Evolutionary conservation across 53 echinoderm and acorn worm genomes (phyloP), one percentile per base, ranked within the genome.

Genomic region (Actinopyga echinites): DNA sequence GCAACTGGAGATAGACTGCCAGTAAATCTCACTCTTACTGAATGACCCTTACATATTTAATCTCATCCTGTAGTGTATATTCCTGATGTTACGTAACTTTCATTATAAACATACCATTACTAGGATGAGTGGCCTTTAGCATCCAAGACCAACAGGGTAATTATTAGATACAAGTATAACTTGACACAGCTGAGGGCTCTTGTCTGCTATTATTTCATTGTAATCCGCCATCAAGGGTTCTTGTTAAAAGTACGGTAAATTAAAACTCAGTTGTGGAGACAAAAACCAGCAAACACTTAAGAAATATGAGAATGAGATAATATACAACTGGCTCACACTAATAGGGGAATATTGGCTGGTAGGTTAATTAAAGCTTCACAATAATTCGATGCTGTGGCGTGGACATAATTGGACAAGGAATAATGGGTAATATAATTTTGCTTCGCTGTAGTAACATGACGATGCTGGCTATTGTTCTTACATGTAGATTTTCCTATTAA

Each of bases 341-440:
- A 71, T 22, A 13, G 43, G 44, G 40, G 28, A 20, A 71, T 71
- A 71, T 44, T 22, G 44, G 44, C 71, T 71, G 71, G 40, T 71
- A 42, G 40, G 71, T 71, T 71, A 71, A 71, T 71, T 71, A 71
- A 71, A 71, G 37, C 44, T 71, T 42, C 25, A 71, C 44, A 71
- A 71, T 71, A 42, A 68, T 68, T 34, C 24, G 15, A 68, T 23
- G 68, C 71, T 26, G 13, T 23, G 45, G 71, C 40, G 37, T 71
- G 45, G 40, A 42, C 24, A 71, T 71, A 71, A 71, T 71, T 44
- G 71, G 71, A 25, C 26, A n/a, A n/a, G n/a, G n/a, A n/a, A n/a
- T n/a, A n/a, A n/a, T n/a, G 71, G 40, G 71, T 71, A 71, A 71
- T 40, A 71, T 71, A 71, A 42, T 71, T 71, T 40, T 71, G 40